A percentile compares a stretch with the other conserved stretches of the same genome.
phyloP scores from a whole-genome alignment of 2,888 invertebrate genomes.

The Brachycybe producta region DNA sequence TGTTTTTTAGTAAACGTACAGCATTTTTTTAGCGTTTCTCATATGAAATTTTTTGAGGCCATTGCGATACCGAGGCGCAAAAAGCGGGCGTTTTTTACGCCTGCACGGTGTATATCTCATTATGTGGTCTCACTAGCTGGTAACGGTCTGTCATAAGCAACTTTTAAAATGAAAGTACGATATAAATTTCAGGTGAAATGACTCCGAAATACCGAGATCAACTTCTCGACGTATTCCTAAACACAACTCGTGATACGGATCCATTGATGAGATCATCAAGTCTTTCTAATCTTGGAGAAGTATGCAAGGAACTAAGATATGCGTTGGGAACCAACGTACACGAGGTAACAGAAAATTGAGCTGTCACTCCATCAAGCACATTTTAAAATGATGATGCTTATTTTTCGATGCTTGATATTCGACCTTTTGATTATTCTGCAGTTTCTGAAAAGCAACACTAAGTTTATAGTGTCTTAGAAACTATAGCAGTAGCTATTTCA shows the following conservation, averaged over 20 bases:
- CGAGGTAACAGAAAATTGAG: constrained; percentile 60
- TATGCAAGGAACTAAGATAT: constrained; percentile 58
- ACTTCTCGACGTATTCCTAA: constrained; percentile 56
- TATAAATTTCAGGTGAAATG: constrained; percentile 51
- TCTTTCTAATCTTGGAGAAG: constrained; percentile 68
- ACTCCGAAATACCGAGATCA: constrained; percentile 52
- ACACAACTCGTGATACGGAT: constrained; percentile 54
- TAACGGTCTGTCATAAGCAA: too few relatives aligned
- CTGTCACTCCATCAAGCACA: too few relatives aligned
- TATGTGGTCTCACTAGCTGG: too few relatives aligned
- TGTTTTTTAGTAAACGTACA: background rate
- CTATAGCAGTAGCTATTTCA: too few relatives aligned
- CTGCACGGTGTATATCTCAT: too few relatives aligned
- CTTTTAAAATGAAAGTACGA: too few relatives aligned
- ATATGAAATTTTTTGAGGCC: background rate
- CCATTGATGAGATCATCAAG: constrained; percentile 62
- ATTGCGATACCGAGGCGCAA: background rate
- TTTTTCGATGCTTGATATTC: background rate
- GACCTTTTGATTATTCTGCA: constrained; percentile 23
- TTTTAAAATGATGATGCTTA: too few relatives aligned
- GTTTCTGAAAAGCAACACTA: constrained; percentile 4
- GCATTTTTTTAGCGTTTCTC: background rate
- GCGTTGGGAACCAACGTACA: constrained; percentile 55
- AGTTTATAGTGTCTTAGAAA: too few relatives aligned
- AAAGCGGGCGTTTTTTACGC: too few relatives aligned